Evolutionary conservation across 2,888 invertebrate species (phyloP).

Genomic region (Brenthis hecate): DNA sequence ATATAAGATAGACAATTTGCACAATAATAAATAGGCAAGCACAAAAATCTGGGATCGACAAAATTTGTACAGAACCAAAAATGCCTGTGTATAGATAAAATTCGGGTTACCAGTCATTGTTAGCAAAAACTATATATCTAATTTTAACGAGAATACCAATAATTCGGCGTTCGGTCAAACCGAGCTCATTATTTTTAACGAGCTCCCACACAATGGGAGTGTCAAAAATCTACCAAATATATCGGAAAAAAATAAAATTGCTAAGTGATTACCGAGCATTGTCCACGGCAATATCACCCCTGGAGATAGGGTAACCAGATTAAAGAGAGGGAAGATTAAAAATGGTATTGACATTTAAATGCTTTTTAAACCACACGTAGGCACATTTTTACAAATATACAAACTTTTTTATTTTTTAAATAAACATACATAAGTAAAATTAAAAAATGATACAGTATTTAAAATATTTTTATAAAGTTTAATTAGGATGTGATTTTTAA

Average conservation of each 20-base stretch:
- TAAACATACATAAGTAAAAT: too few species aligned
- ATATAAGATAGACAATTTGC: too few species aligned
- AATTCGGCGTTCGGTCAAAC: constrained; percentile 52
- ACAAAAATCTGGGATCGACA: neutral
- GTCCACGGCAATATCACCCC: constrained; percentile 46
- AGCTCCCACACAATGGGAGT: constrained; percentile 56
- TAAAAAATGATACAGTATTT: too few species aligned
- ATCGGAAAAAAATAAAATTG: constrained; percentile 56
- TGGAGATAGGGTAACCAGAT: constrained; percentile 32
- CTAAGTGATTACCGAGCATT: constrained; percentile 61
- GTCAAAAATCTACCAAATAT: constrained; percentile 73
- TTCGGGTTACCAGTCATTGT: constrained; percentile 13
- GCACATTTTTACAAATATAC: too few species aligned
- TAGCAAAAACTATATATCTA: constrained; percentile 42
- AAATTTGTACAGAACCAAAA: constrained; percentile 1
- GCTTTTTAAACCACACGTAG: too few species aligned
- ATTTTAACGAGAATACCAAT: constrained; percentile 44
- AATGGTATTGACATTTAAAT: neutral
- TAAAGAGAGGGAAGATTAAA: constrained; percentile 7
- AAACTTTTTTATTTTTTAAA: too few species aligned
- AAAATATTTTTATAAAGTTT: too few species aligned
- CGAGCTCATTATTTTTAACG: constrained; percentile 79
- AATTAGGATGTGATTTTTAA: too few species aligned
- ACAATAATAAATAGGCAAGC: neutral
- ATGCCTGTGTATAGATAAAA: neutral